A percentile compares a stretch with the other conserved stretches of the same genome.
phyloP scores from a whole-genome alignment of 2,888 invertebrate genomes.

The Deroplatys truncata region DNA sequence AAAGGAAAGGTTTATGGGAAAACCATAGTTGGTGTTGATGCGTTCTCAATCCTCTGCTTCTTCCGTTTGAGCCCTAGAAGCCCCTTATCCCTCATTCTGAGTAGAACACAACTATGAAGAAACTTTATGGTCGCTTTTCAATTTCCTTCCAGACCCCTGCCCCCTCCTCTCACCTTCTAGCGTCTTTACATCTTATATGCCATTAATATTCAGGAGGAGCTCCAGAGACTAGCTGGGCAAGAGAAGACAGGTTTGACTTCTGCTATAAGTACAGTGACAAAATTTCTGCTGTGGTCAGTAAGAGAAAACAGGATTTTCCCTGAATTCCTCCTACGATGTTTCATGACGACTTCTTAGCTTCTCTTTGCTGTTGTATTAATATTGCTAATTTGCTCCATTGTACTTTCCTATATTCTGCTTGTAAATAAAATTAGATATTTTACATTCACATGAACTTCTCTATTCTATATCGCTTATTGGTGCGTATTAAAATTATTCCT shows the following conservation, averaged over 20 bases:
- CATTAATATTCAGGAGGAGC: slow-evolving; percentile 28
- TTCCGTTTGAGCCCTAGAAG: background rate
- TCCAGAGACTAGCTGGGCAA: background rate
- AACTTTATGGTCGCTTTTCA: slow-evolving; percentile 24
- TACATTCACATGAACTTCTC: too few relatives aligned
- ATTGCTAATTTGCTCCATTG: too few relatives aligned
- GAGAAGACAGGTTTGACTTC: background rate
- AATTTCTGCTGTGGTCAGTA: background rate
- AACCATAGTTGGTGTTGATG: background rate
- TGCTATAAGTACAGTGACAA: background rate
- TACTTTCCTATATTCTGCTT: too few relatives aligned
- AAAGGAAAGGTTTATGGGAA: background rate
- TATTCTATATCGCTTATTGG: too few relatives aligned
- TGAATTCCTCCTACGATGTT: too few relatives aligned
- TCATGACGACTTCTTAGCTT: too few relatives aligned
- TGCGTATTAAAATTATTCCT: too few relatives aligned
- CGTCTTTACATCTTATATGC: slow-evolving; percentile 18
- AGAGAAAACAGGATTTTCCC: too few relatives aligned
- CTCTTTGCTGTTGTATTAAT: too few relatives aligned
- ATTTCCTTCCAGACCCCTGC: slow-evolving; percentile 16
- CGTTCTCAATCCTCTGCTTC: background rate
- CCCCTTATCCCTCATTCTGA: background rate
- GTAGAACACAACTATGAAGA: background rate
- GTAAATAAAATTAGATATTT: too few relatives aligned
- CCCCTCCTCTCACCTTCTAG: background rate